Conservation (phyloP, 2,113 vertebrate genomes). For the Engystomops pustulosus region DNA sequence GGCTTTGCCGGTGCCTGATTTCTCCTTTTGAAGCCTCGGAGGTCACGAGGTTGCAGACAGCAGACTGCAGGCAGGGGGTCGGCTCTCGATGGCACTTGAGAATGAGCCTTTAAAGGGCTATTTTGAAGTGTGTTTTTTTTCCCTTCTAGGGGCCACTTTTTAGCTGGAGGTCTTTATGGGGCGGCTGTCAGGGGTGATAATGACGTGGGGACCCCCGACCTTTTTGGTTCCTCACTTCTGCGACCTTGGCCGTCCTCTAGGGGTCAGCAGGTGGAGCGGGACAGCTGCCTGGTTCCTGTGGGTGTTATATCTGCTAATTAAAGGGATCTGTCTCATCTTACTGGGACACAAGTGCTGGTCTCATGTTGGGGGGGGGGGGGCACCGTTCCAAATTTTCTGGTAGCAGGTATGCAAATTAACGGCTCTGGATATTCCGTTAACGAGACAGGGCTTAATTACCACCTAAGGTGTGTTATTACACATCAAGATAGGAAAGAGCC, state of each 20-base stretch:
- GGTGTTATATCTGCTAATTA: slow-evolving; percentile 16
- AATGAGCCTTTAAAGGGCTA: slow-evolving; percentile 73
- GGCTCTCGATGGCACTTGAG: slow-evolving; percentile 76
- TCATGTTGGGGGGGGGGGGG: neutral
- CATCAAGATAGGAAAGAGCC: too few species aligned
- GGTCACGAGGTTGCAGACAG: slow-evolving; percentile 84
- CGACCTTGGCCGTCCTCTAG: slow-evolving; percentile 12
- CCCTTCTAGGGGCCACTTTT: slow-evolving; percentile 64
- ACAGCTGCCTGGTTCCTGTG: slow-evolving; percentile 3
- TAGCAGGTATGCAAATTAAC: slow-evolving; percentile 29
- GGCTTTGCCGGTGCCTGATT: slow-evolving; percentile 78
- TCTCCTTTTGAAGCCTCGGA: slow-evolving; percentile 75
- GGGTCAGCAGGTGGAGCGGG: slow-evolving; percentile 27
- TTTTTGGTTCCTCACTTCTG: neutral
- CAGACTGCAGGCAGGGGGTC: slow-evolving; percentile 80
- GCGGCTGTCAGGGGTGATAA: slow-evolving; percentile 50
- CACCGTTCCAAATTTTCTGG: slow-evolving; percentile 1
- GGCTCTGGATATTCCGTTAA: neutral
- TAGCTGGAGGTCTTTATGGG: slow-evolving; percentile 48
- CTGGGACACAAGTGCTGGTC: slow-evolving; percentile 27
- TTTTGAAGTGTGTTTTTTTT: slow-evolving; percentile 70
- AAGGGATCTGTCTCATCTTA: slow-evolving; percentile 15
- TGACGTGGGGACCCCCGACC: neutral
- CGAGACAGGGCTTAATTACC: neutral
- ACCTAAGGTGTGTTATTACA: too few species aligned